These are phyloP conservation scores for Neocrepidodera transversa DNA, from an alignment of 2,888 invertebrate genomes.

Conservation along the genomic window DNA sequence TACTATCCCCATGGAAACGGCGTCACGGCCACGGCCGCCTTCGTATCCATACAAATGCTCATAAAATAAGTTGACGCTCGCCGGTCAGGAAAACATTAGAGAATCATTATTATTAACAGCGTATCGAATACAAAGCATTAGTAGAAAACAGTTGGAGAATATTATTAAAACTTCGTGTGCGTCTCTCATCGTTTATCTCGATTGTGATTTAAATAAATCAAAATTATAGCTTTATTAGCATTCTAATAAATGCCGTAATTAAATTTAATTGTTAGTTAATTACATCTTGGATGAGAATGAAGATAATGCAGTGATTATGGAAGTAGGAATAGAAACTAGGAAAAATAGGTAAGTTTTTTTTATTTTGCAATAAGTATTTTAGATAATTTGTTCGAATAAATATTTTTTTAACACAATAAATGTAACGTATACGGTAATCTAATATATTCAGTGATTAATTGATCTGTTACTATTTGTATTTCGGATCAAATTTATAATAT, in stretches of 20 bases:
- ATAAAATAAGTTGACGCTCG: conserved; percentile 17
- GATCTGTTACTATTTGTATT: too few species aligned
- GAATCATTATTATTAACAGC: conserved; percentile 3
- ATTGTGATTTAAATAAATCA: conserved; percentile 17
- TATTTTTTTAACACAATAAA: too few species aligned
- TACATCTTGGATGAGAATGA: conserved; percentile 4
- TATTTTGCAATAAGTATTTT: too few species aligned
- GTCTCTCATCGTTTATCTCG: not conserved
- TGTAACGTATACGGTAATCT: too few species aligned
- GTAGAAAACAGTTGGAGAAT: conserved; percentile 19
- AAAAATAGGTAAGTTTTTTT: conserved; percentile 12
- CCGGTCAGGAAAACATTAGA: conserved; percentile 12
- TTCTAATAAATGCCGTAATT: conserved; percentile 5
- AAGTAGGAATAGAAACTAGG: not conserved
- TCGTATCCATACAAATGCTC: conserved; percentile 3
- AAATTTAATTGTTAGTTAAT: conserved; percentile 13
- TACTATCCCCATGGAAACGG: conserved; percentile 24
- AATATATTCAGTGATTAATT: too few species aligned
- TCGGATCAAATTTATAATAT: too few species aligned
- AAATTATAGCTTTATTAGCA: conserved; percentile 13
- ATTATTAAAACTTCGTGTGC: conserved; percentile 15
- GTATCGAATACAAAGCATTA: conserved; percentile 18
- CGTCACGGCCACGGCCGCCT: conserved; percentile 5
- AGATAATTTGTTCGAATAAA: too few species aligned
- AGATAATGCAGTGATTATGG: conserved; percentile 6